Evolutionary conservation across 2,797 vertebrate species (phyloP), one percentile per base, ranked within the genome.

Genomic region (Lithobates pipiens): DNA sequence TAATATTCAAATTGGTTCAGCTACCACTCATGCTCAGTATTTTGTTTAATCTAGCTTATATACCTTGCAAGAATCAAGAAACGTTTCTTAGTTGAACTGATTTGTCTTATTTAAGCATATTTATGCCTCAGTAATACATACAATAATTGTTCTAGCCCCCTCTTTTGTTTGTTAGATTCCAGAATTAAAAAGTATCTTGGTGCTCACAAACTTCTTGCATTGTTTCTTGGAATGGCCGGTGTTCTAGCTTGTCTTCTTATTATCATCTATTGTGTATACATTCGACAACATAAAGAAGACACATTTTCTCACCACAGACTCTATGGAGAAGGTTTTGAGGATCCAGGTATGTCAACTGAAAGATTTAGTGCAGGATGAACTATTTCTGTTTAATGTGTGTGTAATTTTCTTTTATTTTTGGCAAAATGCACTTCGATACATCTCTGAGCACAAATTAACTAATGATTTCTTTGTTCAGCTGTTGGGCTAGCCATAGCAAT

Each of bases 281-380:
- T 89, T 76, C 89, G 90, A 9, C 87, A 88, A 23, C 75, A 90
- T 27, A 89, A 88, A 42, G 90, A 90, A 4, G 88, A 90, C 63
- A 88, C 91, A 79, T 93, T 93, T 74, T 81, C 91, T 1, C 93
- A 93, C 86, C 93, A 89, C 87, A 88, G 91, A 29, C 91, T 93
- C 21, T 89, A 78, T 1, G 85, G 89, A 13, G 84, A 90, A 18
- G 90, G 88, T 10, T 89, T 88, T 71, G 92, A 93, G 0, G 92
- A 93, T 5, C 90, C 89, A 0, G 91, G 92, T 93, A 78, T 42
- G 50, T 46, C 36, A 61, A 23, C 54, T 8, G 21, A 23, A 57
- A 10, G 5, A 61, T 61, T 61, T 23, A n/a, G 15, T 54, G 15
- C 16, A 25, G n/a, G 10, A 10, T 65, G 15, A 65, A 10, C n/a